These are phyloP conservation scores for Cygnus atratus DNA, from an alignment of 2,113 vertebrate species.

Conservation along the genomic window DNA sequence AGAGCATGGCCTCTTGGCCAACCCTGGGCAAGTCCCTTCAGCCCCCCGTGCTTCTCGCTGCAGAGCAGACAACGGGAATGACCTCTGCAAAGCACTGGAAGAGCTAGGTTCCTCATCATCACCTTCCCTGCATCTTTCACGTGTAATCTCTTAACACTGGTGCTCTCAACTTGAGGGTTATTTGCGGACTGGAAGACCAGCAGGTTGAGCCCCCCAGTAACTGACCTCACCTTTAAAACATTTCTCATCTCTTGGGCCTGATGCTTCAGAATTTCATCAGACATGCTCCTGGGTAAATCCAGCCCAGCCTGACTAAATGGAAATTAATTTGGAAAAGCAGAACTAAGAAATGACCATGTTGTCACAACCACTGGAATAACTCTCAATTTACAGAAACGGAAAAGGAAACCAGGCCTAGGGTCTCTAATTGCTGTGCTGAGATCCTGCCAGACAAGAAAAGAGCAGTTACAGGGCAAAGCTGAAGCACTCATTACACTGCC, in stretches of 20 bases:
- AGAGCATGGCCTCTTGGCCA: rapidly evolving
- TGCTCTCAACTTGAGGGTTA: slow-evolving; percentile 8
- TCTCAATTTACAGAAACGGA: background rate
- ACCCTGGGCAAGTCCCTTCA: background rate
- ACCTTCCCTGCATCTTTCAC: background rate
- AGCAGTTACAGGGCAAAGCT: background rate
- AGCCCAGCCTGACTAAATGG: background rate
- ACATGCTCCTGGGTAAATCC: background rate
- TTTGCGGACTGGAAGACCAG: slow-evolving; percentile 4
- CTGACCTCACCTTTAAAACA: background rate
- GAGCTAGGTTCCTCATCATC: background rate
- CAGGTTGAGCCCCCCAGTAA: background rate
- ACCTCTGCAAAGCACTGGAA: background rate
- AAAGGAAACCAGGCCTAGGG: background rate
- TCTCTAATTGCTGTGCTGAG: slow-evolving; percentile 9
- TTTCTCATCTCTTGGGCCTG: background rate
- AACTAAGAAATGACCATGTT: background rate
- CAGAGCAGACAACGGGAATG: background rate
- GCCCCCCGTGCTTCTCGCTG: background rate
- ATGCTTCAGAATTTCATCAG: slow-evolving; percentile 14
- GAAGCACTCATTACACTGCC: background rate
- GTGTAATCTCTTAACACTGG: background rate
- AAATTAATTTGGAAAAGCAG: background rate
- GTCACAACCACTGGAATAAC: background rate
- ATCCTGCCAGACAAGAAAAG: background rate